phyloP scores from a whole-genome alignment of 2,888 invertebrate species.

The Germaria angustata region DNA sequence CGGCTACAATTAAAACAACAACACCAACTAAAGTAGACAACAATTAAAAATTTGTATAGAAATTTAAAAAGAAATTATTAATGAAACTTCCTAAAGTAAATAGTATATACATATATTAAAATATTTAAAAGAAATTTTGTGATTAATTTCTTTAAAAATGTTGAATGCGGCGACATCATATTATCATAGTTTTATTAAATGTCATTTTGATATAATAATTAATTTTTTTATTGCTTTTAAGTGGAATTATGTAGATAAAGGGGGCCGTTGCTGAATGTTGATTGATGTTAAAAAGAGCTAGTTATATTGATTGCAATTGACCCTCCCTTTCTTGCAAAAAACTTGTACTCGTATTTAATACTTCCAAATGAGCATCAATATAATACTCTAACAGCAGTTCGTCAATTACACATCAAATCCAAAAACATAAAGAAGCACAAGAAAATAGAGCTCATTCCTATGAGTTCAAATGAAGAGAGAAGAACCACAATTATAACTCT shows the following conservation, averaged over 20 bases:
- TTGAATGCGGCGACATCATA: no score
- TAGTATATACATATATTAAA: no score
- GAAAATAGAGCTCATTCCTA: background rate
- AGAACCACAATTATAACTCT: no score
- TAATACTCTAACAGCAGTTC: slow-evolving; percentile 53
- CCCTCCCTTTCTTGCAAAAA: slow-evolving; percentile 32
- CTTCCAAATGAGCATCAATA: slow-evolving; percentile 59
- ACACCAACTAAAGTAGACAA: background rate
- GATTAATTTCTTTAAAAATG: background rate
- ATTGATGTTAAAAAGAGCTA: slow-evolving; percentile 49
- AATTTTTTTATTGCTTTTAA: background rate
- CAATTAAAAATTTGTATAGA: background rate
- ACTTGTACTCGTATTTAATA: slow-evolving; percentile 11
- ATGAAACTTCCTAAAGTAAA: no score
- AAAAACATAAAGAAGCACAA: slow-evolving; percentile 8
- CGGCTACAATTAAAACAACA: background rate
- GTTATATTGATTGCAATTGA: background rate
- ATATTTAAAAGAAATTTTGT: background rate
- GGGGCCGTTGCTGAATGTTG: slow-evolving; percentile 44
- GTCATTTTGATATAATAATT: slow-evolving; percentile 22
- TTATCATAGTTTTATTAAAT: background rate
- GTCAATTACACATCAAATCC: slow-evolving; percentile 61
- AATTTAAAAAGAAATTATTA: background rate
- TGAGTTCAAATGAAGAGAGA: slow-evolving; percentile 2
- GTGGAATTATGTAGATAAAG: slow-evolving; percentile 2